A percentile compares a stretch with the other conserved stretches of the same genome.
Conservation (phyloP, 2,888 invertebrate genomes). For the Limnephilus lunatus region DNA sequence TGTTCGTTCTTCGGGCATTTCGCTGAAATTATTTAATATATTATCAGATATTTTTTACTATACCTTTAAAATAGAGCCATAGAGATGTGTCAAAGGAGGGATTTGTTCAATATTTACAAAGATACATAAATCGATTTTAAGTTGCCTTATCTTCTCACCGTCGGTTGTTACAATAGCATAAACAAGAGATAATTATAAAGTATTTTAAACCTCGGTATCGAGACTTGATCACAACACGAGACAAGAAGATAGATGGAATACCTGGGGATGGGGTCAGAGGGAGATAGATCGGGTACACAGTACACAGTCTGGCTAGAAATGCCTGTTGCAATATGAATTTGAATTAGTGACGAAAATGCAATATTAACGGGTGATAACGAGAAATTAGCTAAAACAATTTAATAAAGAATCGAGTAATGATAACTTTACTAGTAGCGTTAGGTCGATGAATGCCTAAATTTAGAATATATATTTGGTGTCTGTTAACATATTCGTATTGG, state of each 20-base stretch:
- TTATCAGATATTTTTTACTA: constrained; percentile 65
- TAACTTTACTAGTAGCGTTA: constrained; percentile 50
- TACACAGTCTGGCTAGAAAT: not conserved
- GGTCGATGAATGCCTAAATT: constrained; percentile 61
- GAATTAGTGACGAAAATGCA: constrained; percentile 66
- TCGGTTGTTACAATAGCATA: constrained; percentile 66
- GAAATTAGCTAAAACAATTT: constrained; percentile 64
- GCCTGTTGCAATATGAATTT: constrained; percentile 62
- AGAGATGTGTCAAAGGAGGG: constrained; percentile 62
- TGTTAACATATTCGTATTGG: constrained; percentile 63
- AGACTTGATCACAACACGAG: constrained; percentile 4
- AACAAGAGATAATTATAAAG: constrained; percentile 47
- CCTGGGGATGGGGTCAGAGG: not conserved
- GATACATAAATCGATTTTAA: constrained; percentile 66
- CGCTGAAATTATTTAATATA: constrained; percentile 35
- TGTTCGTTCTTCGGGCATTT: constrained; percentile 4
- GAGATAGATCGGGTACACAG: not conserved
- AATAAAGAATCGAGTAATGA: constrained; percentile 58
- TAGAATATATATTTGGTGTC: constrained; percentile 65
- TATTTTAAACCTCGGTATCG: constrained; percentile 44
- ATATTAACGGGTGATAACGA: constrained; percentile 67
- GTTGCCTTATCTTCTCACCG: constrained; percentile 66
- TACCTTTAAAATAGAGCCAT: constrained; percentile 65
- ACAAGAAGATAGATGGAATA: not conserved
- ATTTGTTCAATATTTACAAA: constrained; percentile 64